A percentile compares a stretch with the other conserved stretches of the same genome.
These are phyloP conservation scores for Gonatopus flavifemur DNA, from an alignment of 1,140 invertebrate genomes.

Conservation along the genomic window DNA sequence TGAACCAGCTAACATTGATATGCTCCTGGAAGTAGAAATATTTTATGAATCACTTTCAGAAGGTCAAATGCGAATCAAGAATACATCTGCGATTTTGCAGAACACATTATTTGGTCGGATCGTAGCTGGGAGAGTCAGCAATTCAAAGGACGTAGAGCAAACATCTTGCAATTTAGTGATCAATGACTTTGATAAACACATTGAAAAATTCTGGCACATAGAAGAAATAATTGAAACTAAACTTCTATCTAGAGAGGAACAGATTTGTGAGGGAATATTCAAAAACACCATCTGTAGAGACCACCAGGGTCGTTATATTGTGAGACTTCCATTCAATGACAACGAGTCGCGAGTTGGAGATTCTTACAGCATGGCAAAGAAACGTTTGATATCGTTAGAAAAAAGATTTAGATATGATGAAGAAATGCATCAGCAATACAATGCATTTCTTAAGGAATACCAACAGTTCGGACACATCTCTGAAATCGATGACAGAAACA, in stretches of 20 bases:
- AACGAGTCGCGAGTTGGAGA: slow-evolving; percentile 10
- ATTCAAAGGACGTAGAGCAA: too few relatives aligned
- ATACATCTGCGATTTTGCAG: too few relatives aligned
- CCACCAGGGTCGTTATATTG: slow-evolving; percentile 1
- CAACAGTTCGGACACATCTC: slow-evolving; percentile 8
- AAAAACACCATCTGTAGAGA: slow-evolving; percentile 5
- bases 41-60: too few relatives aligned
- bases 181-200: slow-evolving; percentile 1
- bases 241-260: slow-evolving; percentile 4
- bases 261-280: slow-evolving; percentile 7
- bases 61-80: too few relatives aligned
- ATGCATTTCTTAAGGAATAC: slow-evolving; percentile 44
- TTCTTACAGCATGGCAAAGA: slow-evolving; percentile 15
- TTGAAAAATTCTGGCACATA: slow-evolving; percentile 4
- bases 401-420: slow-evolving; percentile 15
- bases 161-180: too few relatives aligned
- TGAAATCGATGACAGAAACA: neutral
- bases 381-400: slow-evolving; percentile 21
- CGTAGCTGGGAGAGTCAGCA: too few relatives aligned
- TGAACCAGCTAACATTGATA: too few relatives aligned
- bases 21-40: too few relatives aligned
- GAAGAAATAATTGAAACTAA: slow-evolving; percentile 6
- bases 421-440: slow-evolving; percentile 31
- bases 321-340: slow-evolving; percentile 5
- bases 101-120: too few relatives aligned